Evolutionary conservation across 2,797 vertebrate genomes (phyloP).

Genomic region (Parauchenoglanis ngamensis): DNA sequence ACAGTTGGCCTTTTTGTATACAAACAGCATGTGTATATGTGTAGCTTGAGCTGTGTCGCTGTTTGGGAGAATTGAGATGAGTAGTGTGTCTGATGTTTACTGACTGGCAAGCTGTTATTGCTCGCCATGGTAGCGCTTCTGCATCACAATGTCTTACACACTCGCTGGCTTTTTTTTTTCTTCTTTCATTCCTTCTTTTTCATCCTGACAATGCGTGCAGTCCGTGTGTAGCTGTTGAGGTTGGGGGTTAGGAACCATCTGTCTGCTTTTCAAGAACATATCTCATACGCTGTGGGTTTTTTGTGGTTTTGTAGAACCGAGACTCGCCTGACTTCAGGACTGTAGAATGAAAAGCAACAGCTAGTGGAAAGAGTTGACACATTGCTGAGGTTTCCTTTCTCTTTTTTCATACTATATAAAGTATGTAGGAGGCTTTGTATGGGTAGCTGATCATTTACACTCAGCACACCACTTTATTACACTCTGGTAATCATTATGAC

Average conservation of each 20-base stretch:
- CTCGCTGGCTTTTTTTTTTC: not conserved
- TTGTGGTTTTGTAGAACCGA: not conserved
- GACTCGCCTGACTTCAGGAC: not conserved
- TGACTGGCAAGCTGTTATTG: conserved; percentile 66
- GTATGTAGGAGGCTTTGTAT: not conserved
- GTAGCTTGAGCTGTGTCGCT: conserved; percentile 21
- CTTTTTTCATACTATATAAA: not conserved
- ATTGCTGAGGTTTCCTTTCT: too few relatives aligned
- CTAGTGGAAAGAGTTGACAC: not conserved
- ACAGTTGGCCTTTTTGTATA: not conserved
- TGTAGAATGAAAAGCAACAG: not conserved
- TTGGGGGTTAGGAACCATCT: conserved; percentile 53
- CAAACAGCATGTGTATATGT: not conserved
- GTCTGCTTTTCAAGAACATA: conserved; percentile 42
- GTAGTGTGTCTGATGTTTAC: conserved; percentile 61
- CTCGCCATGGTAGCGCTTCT: conserved; percentile 58
- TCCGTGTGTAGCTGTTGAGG: conserved; percentile 51
- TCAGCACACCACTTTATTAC: not conserved
- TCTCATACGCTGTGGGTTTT: conserved; percentile 28
- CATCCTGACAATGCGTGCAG: conserved; percentile 27
- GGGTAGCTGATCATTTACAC: not conserved
- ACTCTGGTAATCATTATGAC: not conserved
- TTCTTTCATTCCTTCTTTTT: not conserved
- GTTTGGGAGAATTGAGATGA: conserved; percentile 49
- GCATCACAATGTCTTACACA: conserved; percentile 58